Conservation (phyloP, 1,140 invertebrate genomes). For the Diprion similis region DNA sequence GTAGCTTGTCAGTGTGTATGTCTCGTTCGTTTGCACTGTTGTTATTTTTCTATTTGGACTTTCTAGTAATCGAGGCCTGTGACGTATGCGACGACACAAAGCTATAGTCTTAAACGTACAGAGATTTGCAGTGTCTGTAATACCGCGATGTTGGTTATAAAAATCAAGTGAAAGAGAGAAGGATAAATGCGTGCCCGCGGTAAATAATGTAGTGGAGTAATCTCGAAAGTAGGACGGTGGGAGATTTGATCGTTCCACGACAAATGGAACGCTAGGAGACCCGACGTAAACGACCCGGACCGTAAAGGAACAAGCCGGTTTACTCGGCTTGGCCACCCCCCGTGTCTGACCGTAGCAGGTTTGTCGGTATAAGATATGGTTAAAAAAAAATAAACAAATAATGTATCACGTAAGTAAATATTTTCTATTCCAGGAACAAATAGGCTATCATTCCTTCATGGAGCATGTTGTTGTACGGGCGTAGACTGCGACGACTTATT, state of each 20-base stretch:
- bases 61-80: not conserved
- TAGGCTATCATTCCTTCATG: too few relatives aligned
- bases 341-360: conserved; percentile 1
- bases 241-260: conserved; percentile 2
- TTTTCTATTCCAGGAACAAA: not conserved
- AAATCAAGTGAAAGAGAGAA: too few relatives aligned
- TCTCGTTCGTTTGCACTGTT: too few relatives aligned
- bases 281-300: conserved; percentile 1
- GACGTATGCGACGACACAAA: too few relatives aligned
- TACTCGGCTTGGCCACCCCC: not conserved
- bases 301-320: conserved; percentile 7
- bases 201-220: too few relatives aligned
- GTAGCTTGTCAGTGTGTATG: too few relatives aligned
- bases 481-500: too few relatives aligned
- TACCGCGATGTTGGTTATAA: too few relatives aligned
- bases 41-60: not conserved
- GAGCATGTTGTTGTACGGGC: too few relatives aligned
- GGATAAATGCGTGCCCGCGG: too few relatives aligned
- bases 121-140: not conserved
- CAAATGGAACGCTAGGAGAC: not conserved
- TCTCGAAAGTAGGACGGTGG: not conserved
- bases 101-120: not conserved
- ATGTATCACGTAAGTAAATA: not conserved
- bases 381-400: conserved; percentile 8
- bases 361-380: not conserved